Evolutionary conservation across 2,113 vertebrate genomes (phyloP).

Genomic region (Eulacestoma nigropectus): DNA sequence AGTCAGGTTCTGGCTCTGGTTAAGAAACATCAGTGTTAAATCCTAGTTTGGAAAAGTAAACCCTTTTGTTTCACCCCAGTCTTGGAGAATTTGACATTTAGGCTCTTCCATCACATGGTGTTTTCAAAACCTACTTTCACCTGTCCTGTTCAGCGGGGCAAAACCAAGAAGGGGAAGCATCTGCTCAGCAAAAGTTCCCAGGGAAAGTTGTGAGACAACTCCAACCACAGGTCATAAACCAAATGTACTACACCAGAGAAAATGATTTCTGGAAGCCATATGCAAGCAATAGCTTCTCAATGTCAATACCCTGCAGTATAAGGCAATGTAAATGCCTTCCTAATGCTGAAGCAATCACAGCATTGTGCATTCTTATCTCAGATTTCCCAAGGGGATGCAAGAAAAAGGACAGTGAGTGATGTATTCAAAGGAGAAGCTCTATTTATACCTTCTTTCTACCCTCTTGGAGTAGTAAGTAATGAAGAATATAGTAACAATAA

Average conservation of each 20-base stretch:
- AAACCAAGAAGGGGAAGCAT: background rate
- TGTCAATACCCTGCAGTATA: background rate
- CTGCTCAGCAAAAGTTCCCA: background rate
- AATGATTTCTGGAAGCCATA: background rate
- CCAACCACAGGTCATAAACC: slow-evolving; percentile 3
- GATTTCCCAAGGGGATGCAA: background rate
- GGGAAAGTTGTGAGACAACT: background rate
- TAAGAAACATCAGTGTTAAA: background rate
- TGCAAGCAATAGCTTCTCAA: background rate
- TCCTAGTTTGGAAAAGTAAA: background rate
- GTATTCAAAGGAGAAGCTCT: slow-evolving; percentile 19
- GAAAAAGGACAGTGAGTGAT: background rate
- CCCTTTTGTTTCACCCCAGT: background rate
- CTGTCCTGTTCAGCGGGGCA: background rate
- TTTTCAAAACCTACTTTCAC: background rate
- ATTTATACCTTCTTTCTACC: slow-evolving; percentile 69
- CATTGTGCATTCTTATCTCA: background rate
- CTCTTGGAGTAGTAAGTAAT: slow-evolving; percentile 85
- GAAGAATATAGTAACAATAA: slow-evolving; percentile 81
- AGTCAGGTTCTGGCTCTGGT: background rate
- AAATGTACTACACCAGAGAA: background rate
- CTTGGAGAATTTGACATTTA: background rate
- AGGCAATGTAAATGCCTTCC: background rate
- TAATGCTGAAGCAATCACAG: slow-evolving; percentile 15
- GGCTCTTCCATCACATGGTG: background rate